Evolutionary conservation across 2,113 vertebrate genomes (phyloP), one percentile per base, ranked within the genome.

Genomic region (Hassar affinis): DNA sequence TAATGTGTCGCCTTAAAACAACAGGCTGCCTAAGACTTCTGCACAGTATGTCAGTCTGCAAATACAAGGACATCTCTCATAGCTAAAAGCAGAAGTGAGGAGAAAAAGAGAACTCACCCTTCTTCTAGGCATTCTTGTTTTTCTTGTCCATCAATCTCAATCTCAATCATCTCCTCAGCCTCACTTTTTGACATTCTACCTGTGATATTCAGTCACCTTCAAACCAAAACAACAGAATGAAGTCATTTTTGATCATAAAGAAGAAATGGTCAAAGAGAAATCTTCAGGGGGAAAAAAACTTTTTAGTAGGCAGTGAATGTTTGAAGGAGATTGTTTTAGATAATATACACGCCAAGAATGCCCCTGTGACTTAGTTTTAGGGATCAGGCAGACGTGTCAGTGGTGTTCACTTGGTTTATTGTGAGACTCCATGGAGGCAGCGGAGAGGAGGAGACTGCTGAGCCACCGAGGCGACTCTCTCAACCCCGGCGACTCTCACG

Each of bases 161-260:
- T 99, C 92, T 99, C 98, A 93, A 99, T 99, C 93, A 99, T 93
- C 91, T 99, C 97, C 81, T 99, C 98, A 83, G 96, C 91, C 90
- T 98, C 97, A 91, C 96, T 95, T 93, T 99, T 99, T 88, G 97
- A 95, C 98, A 99, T 99, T 85, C 49, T 92, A 94, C 74, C 81
- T 76, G 38, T 51, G 51, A 85, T 75, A 78, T 59, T 69, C 18
- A 49, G 25, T 47, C 74, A 86, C n/a, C 83, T 85, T 42, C 74
- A 45, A 71, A 80, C 7, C 45, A 79, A 81, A 59, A 82, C 57
- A 68, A 2, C 20, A 75, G 0, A 25, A 42, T 35, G 1, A 18
- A 59, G 10, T 62, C 8, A 35, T n/a, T 61, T 79, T 38, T 38
- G 18, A 77, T 15, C 52, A 42, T 61, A 59, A 62, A 35, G 10